A percentile compares a stretch with the other conserved stretches of the same genome.
Evolutionary conservation across 2,888 invertebrate species (phyloP).

Genomic region (Anagyrus pseudococci): DNA sequence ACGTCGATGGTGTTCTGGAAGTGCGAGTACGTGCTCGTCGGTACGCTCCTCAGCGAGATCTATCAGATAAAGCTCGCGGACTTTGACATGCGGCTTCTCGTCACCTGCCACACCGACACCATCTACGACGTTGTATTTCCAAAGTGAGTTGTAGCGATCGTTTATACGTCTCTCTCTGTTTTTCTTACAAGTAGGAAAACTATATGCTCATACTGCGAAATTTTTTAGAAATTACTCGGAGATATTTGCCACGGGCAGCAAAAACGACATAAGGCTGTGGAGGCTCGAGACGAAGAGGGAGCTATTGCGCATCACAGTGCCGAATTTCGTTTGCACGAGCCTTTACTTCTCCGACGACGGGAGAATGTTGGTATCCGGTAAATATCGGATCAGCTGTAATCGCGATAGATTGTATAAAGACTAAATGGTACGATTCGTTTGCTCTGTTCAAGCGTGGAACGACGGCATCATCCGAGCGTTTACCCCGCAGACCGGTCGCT

Average conservation of each 20-base stretch:
- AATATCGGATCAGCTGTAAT: constrained; percentile 33
- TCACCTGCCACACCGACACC: constrained; percentile 82
- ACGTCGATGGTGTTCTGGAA: constrained; percentile 75
- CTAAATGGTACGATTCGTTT: too few species aligned
- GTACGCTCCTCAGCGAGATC: constrained; percentile 81
- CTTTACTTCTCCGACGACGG: constrained; percentile 82
- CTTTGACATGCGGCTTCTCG: constrained; percentile 73
- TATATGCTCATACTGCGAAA: too few species aligned
- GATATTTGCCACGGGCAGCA: constrained; percentile 87
- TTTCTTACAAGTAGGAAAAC: too few species aligned
- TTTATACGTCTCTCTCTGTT: too few species aligned
- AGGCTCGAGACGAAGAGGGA: constrained; percentile 77
- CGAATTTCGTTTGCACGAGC: constrained; percentile 86
- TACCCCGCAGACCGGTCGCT: constrained; percentile 80
- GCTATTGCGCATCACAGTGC: constrained; percentile 80
- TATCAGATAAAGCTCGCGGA: constrained; percentile 75
- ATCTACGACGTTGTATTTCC: constrained; percentile 87
- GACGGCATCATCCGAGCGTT: constrained; percentile 84
- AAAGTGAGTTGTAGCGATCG: too few species aligned
- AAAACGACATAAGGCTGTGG: constrained; percentile 89
- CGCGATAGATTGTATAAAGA: too few species aligned
- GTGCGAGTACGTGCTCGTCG: constrained; percentile 72
- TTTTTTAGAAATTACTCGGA: constrained; percentile 76
- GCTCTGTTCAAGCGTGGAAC: constrained; percentile 70
- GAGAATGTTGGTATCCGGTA: constrained; percentile 78